Evolutionary conservation across 2,888 invertebrate genomes (phyloP).

Genomic region (Aethes cnicana): DNA sequence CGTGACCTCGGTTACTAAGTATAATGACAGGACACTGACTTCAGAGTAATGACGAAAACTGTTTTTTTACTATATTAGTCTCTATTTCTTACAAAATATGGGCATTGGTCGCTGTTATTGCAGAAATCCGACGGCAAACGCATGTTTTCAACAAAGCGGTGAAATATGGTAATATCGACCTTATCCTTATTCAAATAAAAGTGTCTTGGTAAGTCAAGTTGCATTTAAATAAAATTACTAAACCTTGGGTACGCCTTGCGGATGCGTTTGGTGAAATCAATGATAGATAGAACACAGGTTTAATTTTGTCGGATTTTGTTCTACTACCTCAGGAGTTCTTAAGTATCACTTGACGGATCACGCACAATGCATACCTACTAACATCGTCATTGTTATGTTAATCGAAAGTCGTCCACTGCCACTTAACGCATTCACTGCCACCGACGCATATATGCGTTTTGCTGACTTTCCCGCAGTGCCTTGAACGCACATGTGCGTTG

Average conservation of each 20-base stretch:
- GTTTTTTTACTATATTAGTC: conserved; percentile 8
- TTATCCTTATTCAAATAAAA: neutral
- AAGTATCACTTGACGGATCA: too few relatives aligned
- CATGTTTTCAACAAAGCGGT: neutral
- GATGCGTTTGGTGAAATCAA: conserved; percentile 26
- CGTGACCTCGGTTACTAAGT: conserved; percentile 22
- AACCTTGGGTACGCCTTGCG: conserved; percentile 25
- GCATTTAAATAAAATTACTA: conserved; percentile 10
- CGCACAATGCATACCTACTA: too few relatives aligned
- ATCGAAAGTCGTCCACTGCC: too few relatives aligned
- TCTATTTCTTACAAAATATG: conserved; percentile 17
- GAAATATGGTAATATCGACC: neutral
- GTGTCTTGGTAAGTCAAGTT: neutral
- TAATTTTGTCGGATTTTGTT: conserved; percentile 10
- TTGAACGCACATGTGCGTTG: too few relatives aligned
- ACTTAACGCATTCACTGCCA: too few relatives aligned
- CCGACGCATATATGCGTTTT: too few relatives aligned
- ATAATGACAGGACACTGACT: conserved; percentile 26
- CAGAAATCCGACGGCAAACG: neutral
- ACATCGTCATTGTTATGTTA: too few relatives aligned
- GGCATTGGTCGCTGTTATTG: neutral
- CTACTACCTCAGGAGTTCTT: too few relatives aligned
- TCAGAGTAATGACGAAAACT: neutral
- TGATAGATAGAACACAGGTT: conserved; percentile 24
- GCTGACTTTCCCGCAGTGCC: too few relatives aligned